phyloP scores from a whole-genome alignment of 1,140 invertebrate species.

The Myzus persicae region DNA sequence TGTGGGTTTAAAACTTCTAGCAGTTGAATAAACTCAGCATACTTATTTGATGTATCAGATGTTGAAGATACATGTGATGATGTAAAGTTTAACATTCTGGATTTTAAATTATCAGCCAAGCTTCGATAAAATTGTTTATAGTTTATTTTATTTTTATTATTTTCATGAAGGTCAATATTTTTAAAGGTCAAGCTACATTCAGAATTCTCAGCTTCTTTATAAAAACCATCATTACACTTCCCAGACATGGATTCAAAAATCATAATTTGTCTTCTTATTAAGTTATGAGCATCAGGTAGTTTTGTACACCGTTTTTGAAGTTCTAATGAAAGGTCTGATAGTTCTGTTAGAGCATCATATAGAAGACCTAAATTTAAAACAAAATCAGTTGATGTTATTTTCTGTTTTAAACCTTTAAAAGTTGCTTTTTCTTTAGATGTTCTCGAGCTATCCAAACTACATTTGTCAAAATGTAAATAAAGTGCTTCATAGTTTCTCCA shows the following conservation, averaged over 20 bases:
- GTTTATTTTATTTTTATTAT: slow-evolving; percentile 19
- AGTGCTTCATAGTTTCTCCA: slow-evolving; percentile 31
- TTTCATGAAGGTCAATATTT: neutral
- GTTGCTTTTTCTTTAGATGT: slow-evolving; percentile 43
- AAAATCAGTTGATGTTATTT: slow-evolving; percentile 41
- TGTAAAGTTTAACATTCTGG: slow-evolving; percentile 30
- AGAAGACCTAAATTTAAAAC: slow-evolving; percentile 32
- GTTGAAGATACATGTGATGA: neutral
- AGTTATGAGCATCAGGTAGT: slow-evolving; percentile 27
- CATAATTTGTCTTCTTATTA: slow-evolving; percentile 12
- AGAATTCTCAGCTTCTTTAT: slow-evolving; percentile 31
- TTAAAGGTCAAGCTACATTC: neutral
- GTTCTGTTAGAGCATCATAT: slow-evolving; percentile 16
- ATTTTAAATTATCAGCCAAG: slow-evolving; percentile 9
- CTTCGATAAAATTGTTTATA: neutral
- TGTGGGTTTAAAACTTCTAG: slow-evolving; percentile 20
- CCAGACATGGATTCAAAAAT: slow-evolving; percentile 38
- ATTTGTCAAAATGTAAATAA: slow-evolving; percentile 28
- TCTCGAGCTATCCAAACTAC: slow-evolving; percentile 21
- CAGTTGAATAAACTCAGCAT: neutral
- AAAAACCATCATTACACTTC: slow-evolving; percentile 26
- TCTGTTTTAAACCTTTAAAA: slow-evolving; percentile 14
- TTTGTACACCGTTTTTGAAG: slow-evolving; percentile 4
- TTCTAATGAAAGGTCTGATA: slow-evolving; percentile 29
- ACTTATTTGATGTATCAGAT: neutral